These are phyloP conservation scores for Eurosta solidaginis DNA, from an alignment of 1,140 invertebrate species.

Conservation along the genomic window DNA sequence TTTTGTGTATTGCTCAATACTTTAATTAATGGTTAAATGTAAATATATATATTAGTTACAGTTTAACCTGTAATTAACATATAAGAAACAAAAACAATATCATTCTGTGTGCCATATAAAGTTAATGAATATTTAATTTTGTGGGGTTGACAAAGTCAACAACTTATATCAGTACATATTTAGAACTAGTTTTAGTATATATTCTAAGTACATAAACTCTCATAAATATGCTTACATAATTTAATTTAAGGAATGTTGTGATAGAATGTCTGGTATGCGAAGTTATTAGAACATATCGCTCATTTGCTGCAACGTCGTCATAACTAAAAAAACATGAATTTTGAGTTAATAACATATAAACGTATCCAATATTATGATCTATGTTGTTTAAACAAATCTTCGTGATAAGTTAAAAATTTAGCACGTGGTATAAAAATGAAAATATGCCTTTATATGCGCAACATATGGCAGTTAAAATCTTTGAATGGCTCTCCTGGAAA, in stretches of 20 bases:
- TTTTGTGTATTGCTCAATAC: not conserved
- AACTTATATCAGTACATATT: not conserved
- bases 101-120: constrained; percentile 1
- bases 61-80: not conserved
- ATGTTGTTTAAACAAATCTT: no score
- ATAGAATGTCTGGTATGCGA: not conserved
- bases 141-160: not conserved
- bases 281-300: not conserved
- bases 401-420: no score
- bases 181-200: not conserved
- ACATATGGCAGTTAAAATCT: no score
- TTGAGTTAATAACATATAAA: no score
- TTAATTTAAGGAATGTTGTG: not conserved
- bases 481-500: no score
- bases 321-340: no score
- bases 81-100: not conserved
- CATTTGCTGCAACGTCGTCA: no score
- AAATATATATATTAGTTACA: not conserved
- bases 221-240: not conserved
- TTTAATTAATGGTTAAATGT: not conserved
- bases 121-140: constrained; percentile 8
- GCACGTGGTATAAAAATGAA: no score
- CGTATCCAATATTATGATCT: no score
- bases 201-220: not conserved
- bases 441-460: no score